Evolutionary conservation across 2,888 invertebrate genomes (phyloP).

Genomic region (Oegoconia quadripuncta): DNA sequence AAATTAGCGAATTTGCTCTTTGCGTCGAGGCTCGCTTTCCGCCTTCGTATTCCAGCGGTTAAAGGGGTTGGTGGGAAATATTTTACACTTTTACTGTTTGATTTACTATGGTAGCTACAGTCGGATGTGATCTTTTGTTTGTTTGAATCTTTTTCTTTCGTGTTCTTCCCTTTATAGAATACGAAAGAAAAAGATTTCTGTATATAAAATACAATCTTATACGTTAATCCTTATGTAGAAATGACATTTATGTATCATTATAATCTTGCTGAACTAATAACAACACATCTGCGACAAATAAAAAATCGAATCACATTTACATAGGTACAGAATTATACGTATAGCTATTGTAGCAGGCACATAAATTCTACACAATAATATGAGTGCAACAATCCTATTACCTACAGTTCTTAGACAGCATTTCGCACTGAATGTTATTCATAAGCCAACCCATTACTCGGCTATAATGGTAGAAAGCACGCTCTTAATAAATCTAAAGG

Average conservation of each 20-base stretch:
- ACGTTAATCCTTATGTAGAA: too few species aligned
- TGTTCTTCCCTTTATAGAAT: background rate
- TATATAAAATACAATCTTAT: background rate
- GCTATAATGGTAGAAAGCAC: slow-evolving; percentile 27
- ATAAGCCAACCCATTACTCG: slow-evolving; percentile 23
- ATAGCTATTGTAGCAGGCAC: too few species aligned
- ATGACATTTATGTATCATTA: too few species aligned
- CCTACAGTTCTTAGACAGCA: background rate
- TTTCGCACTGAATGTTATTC: slow-evolving; percentile 9
- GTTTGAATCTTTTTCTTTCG: slow-evolving; percentile 7
- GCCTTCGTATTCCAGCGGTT: slow-evolving; percentile 36
- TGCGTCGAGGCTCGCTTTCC: slow-evolving; percentile 37
- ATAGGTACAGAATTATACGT: too few species aligned
- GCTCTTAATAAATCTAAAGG: slow-evolving; percentile 53
- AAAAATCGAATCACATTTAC: too few species aligned
- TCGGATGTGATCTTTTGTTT: slow-evolving; percentile 26
- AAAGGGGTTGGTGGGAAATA: slow-evolving; percentile 59
- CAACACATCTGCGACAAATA: background rate
- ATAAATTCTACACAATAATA: too few species aligned
- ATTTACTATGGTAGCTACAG: slow-evolving; percentile 44
- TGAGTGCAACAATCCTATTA: too few species aligned
- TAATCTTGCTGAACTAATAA: too few species aligned
- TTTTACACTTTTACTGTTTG: slow-evolving; percentile 43
- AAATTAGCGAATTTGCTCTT: slow-evolving; percentile 72
- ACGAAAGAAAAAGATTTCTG: background rate